Conservation (phyloP, 2,113 vertebrate genomes). For the Lucifuga dentata region DNA sequence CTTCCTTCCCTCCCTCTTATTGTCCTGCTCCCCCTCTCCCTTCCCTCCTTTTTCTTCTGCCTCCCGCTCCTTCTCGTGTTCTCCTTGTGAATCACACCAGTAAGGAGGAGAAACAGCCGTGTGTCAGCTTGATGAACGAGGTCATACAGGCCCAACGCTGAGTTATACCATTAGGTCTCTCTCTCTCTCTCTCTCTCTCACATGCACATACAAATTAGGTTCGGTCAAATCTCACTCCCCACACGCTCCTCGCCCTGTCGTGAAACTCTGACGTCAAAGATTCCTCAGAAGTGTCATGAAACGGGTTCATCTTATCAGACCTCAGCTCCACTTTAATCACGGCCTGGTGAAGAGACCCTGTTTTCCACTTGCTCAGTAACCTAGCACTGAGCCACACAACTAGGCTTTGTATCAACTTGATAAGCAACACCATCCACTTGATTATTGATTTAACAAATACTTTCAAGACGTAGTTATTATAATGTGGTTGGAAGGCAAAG, state of each 20-base stretch:
- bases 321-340: too few species aligned
- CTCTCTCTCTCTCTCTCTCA: conserved; percentile 18
- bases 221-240: conserved; percentile 59
- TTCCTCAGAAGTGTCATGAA: conserved; percentile 66
- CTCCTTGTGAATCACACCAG: conserved; percentile 52
- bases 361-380: too few species aligned
- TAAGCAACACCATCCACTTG: too few species aligned
- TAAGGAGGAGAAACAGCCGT: conserved; percentile 46
- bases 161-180: conserved; percentile 55
- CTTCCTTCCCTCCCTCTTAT: not conserved
- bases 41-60: not conserved
- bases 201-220: conserved; percentile 48
- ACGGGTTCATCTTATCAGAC: too few species aligned
- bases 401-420: too few species aligned
- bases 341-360: too few species aligned
- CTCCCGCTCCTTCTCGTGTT: conserved; percentile 2
- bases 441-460: too few species aligned
- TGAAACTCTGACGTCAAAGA: conserved; percentile 61
- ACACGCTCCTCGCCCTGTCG: conserved; percentile 41
- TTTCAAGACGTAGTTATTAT: too few species aligned
- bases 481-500: too few species aligned
- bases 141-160: conserved; percentile 66
- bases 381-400: too few species aligned
- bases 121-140: conserved; percentile 73
- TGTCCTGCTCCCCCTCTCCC: not conserved